A percentile compares a stretch with the other conserved stretches of the same genome.
These are phyloP conservation scores for Rhinella marina DNA, from an alignment of 2,797 vertebrate genomes.

Conservation along the genomic window DNA sequence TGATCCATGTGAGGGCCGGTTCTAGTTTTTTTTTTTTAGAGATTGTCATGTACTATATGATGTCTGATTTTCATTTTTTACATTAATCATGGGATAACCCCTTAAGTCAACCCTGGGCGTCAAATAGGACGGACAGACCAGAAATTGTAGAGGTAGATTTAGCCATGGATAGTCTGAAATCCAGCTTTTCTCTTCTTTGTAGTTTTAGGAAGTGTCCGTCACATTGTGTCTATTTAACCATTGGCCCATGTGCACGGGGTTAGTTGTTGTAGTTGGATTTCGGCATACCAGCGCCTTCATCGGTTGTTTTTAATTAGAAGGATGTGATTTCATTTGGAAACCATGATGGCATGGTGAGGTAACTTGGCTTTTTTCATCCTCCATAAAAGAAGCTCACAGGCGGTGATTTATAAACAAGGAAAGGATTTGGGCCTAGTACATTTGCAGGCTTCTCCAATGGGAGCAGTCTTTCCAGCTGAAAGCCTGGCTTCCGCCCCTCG, in stretches of 20 bases:
- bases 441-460: not conserved
- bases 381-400: constrained; percentile 12
- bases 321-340: constrained; percentile 54
- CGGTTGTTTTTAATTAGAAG: constrained; percentile 56
- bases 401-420: constrained; percentile 21
- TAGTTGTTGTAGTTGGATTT: constrained; percentile 28
- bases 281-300: not conserved
- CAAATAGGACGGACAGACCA: too few relatives aligned
- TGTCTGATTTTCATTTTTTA: too few relatives aligned
- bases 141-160: too few relatives aligned
- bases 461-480: constrained; percentile 44
- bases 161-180: too few relatives aligned
- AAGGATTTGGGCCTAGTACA: constrained; percentile 19
- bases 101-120: too few relatives aligned
- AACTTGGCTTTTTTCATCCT: constrained; percentile 27
- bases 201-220: not conserved
- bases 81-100: too few relatives aligned
- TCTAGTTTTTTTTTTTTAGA: too few relatives aligned
- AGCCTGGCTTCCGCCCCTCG: constrained; percentile 44
- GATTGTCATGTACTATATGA: too few relatives aligned
- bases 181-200: too few relatives aligned
- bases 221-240: not conserved
- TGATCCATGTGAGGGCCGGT: too few relatives aligned
- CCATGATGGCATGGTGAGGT: constrained; percentile 39
- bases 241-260: not conserved